Conservation (phyloP, 2,113 vertebrate genomes). For the Serinus canaria region DNA sequence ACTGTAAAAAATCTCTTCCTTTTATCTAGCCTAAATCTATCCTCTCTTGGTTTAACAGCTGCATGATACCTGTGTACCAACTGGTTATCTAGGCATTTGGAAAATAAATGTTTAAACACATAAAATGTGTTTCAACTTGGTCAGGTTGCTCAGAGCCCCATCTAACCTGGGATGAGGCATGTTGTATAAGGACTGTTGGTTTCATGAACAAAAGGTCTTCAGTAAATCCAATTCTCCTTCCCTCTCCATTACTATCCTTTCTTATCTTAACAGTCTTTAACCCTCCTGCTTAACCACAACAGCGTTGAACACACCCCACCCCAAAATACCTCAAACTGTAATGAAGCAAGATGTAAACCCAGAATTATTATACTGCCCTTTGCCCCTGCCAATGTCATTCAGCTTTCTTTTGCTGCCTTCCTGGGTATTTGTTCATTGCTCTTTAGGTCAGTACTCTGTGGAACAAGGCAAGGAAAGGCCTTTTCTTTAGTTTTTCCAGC, state of each 20-base stretch:
- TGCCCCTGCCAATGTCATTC: background rate
- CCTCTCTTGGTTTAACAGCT: background rate
- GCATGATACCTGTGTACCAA: background rate
- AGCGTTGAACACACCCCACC: background rate
- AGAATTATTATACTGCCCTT: background rate
- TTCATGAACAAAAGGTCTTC: background rate
- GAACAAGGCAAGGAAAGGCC: background rate
- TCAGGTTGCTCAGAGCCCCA: background rate
- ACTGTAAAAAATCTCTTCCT: background rate
- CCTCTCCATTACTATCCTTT: background rate
- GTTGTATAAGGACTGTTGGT: background rate
- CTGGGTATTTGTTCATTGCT: background rate
- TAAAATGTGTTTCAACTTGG: background rate
- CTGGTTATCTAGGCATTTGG: background rate
- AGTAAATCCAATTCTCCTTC: background rate
- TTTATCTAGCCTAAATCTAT: background rate
- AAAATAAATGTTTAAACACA: background rate
- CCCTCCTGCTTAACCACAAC: background rate
- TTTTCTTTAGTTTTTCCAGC: background rate
- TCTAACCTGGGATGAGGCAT: background rate
- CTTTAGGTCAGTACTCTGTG: background rate
- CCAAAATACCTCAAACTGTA: background rate
- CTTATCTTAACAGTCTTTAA: background rate
- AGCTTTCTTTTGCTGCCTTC: background rate
- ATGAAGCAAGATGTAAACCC: background rate